Evolutionary conservation across 1,140 invertebrate species (phyloP).

Genomic region (Drosophila eugracilis): DNA sequence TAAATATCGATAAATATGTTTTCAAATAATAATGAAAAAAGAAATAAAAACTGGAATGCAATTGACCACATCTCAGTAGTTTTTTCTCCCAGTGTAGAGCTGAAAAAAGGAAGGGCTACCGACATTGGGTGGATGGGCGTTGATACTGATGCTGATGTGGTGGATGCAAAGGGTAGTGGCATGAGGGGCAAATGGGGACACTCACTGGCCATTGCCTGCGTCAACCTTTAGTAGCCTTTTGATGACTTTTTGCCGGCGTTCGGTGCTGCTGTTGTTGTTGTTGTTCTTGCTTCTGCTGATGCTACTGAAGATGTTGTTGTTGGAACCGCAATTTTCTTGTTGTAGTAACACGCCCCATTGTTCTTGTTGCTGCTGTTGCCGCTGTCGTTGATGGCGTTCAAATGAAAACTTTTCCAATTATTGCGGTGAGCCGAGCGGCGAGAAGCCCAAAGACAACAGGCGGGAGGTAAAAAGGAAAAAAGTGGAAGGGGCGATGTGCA

Average conservation of each 20-base stretch:
- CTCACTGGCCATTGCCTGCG: constrained; percentile 69
- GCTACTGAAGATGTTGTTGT: constrained; percentile 41
- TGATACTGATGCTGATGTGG: constrained; percentile 17
- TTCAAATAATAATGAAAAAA: not conserved
- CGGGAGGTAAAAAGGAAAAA: constrained; percentile 25
- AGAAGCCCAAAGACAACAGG: constrained; percentile 18
- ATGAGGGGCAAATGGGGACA: constrained; percentile 21
- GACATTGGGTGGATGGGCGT: not conserved
- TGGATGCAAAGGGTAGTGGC: not conserved
- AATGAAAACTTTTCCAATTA: constrained; percentile 83
- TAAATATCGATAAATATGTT: too few relatives aligned
- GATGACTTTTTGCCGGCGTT: constrained; percentile 72
- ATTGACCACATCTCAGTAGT: not conserved
- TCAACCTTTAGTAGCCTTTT: constrained; percentile 82
- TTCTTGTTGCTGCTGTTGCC: constrained; percentile 68
- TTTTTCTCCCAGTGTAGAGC: constrained; percentile 7
- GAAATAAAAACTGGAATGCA: too few relatives aligned
- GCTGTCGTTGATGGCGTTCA: constrained; percentile 79
- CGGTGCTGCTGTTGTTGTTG: constrained; percentile 12
- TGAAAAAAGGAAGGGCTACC: not conserved
- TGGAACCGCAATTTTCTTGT: constrained; percentile 69
- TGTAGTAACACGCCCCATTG: constrained; percentile 72
- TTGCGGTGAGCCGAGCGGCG: constrained; percentile 68
- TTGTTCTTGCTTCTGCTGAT: constrained; percentile 3
- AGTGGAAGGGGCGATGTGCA: too few relatives aligned